Evolutionary conservation across 2,888 invertebrate genomes (phyloP).

Genomic region (Piscicola geometra): DNA sequence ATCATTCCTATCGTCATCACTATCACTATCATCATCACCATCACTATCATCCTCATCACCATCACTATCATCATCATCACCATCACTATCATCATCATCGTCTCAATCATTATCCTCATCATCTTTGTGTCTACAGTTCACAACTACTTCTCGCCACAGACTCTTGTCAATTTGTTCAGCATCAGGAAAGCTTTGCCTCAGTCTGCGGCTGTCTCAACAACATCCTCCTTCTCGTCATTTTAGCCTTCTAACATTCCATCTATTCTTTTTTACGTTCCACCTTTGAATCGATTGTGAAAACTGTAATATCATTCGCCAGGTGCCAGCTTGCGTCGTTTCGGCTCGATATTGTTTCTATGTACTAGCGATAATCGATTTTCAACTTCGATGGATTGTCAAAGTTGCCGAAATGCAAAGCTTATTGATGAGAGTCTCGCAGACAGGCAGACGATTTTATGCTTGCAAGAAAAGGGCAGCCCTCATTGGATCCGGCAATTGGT

Average conservation of each 20-base stretch:
- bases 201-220: no score
- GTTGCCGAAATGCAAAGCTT: no score
- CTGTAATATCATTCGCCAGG: no score
- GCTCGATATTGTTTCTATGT: no score
- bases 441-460: neutral
- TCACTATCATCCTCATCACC: slow-evolving; percentile 23
- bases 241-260: no score
- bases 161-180: neutral
- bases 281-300: no score
- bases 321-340: no score
- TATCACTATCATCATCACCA: neutral
- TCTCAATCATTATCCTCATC: neutral
- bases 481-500: neutral
- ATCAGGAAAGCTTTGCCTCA: neutral
- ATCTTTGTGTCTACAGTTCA: neutral
- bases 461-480: neutral
- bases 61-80: slow-evolving; percentile 16
- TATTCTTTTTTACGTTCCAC: no score
- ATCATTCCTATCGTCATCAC: neutral
- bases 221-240: no score
- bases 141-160: neutral
- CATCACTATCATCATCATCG: slow-evolving; percentile 15
- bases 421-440: no score
- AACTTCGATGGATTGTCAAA: no score
- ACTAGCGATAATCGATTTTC: no score